Percentiles rank a stretch among this genome's conserved stretches.
These are phyloP conservation scores for Holacanthus passer DNA, from an alignment of 2,113 vertebrate species.

Conservation along the genomic window DNA sequence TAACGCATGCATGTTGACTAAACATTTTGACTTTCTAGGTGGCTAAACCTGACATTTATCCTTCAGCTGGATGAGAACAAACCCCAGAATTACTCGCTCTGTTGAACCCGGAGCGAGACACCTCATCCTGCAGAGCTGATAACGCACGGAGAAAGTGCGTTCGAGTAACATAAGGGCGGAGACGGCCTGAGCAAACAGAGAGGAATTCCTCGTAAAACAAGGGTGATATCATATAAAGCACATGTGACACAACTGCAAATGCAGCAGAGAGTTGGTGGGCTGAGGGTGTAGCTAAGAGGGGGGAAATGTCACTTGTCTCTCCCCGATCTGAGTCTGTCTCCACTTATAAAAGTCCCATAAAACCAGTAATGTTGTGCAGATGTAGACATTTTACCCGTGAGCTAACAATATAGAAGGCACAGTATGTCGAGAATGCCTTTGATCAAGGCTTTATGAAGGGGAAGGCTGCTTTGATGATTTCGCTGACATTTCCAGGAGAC, in stretches of 20 bases:
- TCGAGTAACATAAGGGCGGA: background rate
- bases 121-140: background rate
- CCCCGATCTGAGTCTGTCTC: slow-evolving; percentile 55
- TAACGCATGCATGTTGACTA: background rate
- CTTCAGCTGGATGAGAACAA: background rate
- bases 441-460: slow-evolving; percentile 76
- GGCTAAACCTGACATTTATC: background rate
- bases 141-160: slow-evolving; percentile 5
- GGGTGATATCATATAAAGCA: slow-evolving; percentile 40
- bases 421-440: slow-evolving; percentile 81
- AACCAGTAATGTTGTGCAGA: slow-evolving; percentile 78
- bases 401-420: slow-evolving; percentile 67
- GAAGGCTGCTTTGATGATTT: slow-evolving; percentile 71
- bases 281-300: slow-evolving; percentile 32
- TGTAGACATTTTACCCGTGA: slow-evolving; percentile 67
- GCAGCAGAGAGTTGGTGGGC: slow-evolving; percentile 61
- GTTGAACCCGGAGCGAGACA: background rate
- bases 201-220: slow-evolving; percentile 30
- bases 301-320: slow-evolving; percentile 66
- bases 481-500: slow-evolving; percentile 81
- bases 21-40: background rate
- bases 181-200: slow-evolving; percentile 23
- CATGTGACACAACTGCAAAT: slow-evolving; percentile 45
- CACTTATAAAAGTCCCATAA: slow-evolving; percentile 72
- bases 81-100: background rate